Evolutionary conservation across 2,113 vertebrate genomes (phyloP).

Genomic region (Sceloporus tristichus): DNA sequence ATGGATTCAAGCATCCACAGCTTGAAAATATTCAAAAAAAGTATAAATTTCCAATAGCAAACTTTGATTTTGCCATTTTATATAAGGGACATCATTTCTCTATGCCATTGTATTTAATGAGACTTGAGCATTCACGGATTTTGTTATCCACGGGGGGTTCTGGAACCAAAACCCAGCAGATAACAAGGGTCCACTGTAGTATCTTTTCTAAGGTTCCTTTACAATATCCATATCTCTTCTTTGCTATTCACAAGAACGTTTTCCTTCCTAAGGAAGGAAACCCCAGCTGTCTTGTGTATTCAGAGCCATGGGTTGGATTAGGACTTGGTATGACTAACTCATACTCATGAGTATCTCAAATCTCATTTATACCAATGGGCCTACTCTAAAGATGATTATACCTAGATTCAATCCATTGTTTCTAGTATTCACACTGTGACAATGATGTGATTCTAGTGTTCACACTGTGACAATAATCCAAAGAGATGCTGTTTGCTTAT

Average conservation of each 20-base stretch:
- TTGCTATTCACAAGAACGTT: neutral
- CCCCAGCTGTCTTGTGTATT: neutral
- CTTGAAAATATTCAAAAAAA: no score
- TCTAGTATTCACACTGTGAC: conserved; percentile 54
- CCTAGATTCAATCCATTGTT: conserved; percentile 14
- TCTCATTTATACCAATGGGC: neutral
- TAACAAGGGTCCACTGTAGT: neutral
- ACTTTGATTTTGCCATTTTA: no score
- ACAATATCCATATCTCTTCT: neutral
- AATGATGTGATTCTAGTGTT: conserved; percentile 60
- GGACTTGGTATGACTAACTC: neutral
- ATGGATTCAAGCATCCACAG: no score
- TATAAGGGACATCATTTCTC: no score
- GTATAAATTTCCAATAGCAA: no score
- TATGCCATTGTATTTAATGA: no score
- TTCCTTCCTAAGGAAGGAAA: neutral
- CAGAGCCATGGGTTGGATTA: neutral
- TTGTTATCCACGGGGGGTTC: no score
- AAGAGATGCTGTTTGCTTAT: conserved; percentile 58
- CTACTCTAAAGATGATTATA: neutral
- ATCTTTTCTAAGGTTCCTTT: conserved; percentile 35
- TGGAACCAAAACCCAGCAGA: no score
- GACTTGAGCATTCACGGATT: no score
- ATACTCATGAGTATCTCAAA: neutral
- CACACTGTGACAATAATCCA: conserved; percentile 63